Evolutionary conservation across 2,113 vertebrate genomes (phyloP).

Genomic region (Seriola dumerili): DNA sequence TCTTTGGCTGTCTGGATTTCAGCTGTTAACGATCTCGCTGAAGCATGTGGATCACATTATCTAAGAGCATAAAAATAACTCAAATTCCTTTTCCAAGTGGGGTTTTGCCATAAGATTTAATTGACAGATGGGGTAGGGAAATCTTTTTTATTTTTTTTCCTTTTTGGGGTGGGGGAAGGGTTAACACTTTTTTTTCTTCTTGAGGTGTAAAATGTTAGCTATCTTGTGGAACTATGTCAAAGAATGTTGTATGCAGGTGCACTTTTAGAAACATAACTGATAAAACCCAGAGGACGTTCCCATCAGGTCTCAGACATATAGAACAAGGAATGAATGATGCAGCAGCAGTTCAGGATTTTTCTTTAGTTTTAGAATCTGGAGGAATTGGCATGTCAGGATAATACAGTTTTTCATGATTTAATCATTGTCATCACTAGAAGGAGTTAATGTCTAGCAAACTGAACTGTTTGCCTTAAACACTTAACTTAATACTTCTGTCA

Average conservation of each 20-base stretch:
- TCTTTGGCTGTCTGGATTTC: constrained; percentile 2
- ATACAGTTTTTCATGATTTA: not conserved
- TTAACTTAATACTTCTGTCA: constrained; percentile 41
- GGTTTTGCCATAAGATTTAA: constrained; percentile 56
- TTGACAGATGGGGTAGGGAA: constrained; percentile 1
- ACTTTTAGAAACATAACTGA: constrained; percentile 64
- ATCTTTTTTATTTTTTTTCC: not conserved
- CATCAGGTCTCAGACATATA: constrained; percentile 11
- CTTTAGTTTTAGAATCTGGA: constrained; percentile 7
- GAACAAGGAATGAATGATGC: constrained; percentile 4
- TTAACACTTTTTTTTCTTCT: not conserved
- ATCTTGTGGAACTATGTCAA: constrained; percentile 48
- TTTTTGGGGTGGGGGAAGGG: not conserved
- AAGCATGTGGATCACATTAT: constrained; percentile 24
- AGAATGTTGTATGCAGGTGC: constrained; percentile 74
- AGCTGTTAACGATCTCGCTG: constrained; percentile 11
- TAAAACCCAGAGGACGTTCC: constrained; percentile 41
- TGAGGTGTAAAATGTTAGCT: constrained; percentile 33
- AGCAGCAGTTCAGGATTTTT: not conserved
- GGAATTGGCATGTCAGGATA: not conserved
- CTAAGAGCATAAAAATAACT: constrained; percentile 34
- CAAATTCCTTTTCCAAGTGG: constrained; percentile 50
- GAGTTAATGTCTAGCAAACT: not conserved
- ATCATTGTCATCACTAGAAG: not conserved
- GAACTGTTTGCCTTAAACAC: constrained; percentile 16